phyloP scores from a whole-genome alignment of 2,888 invertebrate species.

The Drosophila paucipuncta region DNA sequence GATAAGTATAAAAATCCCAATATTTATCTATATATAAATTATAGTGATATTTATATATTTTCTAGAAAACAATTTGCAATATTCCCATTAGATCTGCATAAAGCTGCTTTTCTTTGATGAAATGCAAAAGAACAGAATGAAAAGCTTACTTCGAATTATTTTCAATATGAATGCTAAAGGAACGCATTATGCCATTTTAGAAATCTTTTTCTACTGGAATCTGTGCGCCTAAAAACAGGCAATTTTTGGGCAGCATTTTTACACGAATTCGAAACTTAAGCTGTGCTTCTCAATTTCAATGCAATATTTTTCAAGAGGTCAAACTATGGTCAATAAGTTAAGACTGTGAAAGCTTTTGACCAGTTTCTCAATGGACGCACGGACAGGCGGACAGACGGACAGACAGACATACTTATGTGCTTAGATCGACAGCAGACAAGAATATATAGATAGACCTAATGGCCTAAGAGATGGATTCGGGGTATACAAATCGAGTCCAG shows the following conservation, averaged over 20 bases:
- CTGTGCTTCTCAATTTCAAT: background rate
- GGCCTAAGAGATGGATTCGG: background rate
- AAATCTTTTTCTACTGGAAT: background rate
- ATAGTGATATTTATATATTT: background rate
- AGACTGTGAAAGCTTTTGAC: background rate
- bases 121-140: background rate
- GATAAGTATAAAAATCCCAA: background rate
- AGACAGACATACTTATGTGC: background rate
- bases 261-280: background rate
- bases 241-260: background rate
- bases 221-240: background rate
- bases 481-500: constrained; percentile 12
- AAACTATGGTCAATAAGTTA: background rate
- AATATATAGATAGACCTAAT: background rate
- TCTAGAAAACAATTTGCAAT: background rate
- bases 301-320: background rate
- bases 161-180: background rate
- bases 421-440: background rate
- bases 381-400: background rate
- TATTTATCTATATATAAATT: background rate
- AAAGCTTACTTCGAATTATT: background rate
- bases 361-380: background rate
- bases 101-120: background rate
- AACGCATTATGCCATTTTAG: background rate
- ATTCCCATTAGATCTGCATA: background rate